Conservation (phyloP, 2,113 vertebrate genomes). For the Balaeniceps rex region DNA sequence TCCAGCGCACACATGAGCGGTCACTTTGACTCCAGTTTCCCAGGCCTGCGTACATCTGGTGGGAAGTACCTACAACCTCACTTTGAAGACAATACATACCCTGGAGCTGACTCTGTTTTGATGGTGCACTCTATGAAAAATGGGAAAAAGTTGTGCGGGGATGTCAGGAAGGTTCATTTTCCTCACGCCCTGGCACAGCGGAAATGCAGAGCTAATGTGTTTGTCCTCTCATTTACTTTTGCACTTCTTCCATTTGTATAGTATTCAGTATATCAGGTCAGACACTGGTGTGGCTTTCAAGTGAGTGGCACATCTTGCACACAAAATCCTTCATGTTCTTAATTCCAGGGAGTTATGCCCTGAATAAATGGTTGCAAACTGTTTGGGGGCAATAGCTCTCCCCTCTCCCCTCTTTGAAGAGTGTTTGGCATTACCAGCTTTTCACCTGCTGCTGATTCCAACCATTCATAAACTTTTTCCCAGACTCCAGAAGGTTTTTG, state of each 20-base stretch:
- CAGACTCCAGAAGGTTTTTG: not conserved
- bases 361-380: not conserved
- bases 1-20: fast-evolving
- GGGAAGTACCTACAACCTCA: not conserved
- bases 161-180: not conserved
- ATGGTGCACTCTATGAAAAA: not conserved
- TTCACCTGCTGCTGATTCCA: not conserved
- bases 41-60: not conserved
- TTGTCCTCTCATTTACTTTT: not conserved
- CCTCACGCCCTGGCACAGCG: not conserved
- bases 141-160: fast-evolving
- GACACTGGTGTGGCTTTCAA: not conserved
- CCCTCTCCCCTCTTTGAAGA: fast-evolving
- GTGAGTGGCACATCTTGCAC: not conserved
- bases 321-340: not conserved
- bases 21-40: not conserved
- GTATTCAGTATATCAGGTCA: not conserved
- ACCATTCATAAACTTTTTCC: not conserved
- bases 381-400: not conserved
- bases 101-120: not conserved
- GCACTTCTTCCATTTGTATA: not conserved
- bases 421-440: not conserved
- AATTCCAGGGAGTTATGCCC: not conserved
- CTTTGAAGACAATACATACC: fast-evolving
- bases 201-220: not conserved